Base-by-base conservation (phyloP, 2,888 invertebrate species). In the Tinea trinotella region DNA sequence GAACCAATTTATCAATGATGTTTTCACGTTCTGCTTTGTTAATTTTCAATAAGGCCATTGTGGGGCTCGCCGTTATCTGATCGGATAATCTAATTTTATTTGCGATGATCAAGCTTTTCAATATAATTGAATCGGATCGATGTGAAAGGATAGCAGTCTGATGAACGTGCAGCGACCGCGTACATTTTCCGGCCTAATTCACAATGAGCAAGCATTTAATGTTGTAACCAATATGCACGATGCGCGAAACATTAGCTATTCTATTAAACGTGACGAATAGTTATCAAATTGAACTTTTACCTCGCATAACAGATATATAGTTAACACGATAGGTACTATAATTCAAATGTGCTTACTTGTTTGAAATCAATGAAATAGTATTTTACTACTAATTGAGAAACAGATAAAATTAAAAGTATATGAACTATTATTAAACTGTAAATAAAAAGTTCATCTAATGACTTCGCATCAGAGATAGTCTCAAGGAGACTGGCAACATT, bases 181-280 rank as follows among this genome's bases (percentile, higher is more conserved):
- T 67, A 65, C 63, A 72, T 73, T 79, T 80, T 80, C 75, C 80
- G 68, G 65, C 74, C 79, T 71, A 73, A 70, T 80, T 77, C 71
- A 66, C 74, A 67, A 61, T 63, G 68, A 44, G 40, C 22, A 53
- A 34, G 12, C 20, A 18, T 19, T 40, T n/a, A 60, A 58, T 72
- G 68, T 66, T 65, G 73, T 67, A 72, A 74, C 68, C 71, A 61
- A 66, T 63, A 59, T 59, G 60, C 64, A 67, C 63, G 63, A 67
- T 66, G 65, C 62, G 66, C 64, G 61, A 46, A 40, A 40, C 40
- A 13, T 35, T 35, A 35, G 35, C n/a, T 7, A 40, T 40, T 40
- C 3, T 12, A 40, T 40, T 40, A 12, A 13, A 40, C 40, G n/a
- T 6, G 40, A 15, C n/a, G 40, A 40, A n/a, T 12, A 12, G 13